Conservation (phyloP, 2,113 vertebrate genomes). For the Odontophorus gujanensis region DNA sequence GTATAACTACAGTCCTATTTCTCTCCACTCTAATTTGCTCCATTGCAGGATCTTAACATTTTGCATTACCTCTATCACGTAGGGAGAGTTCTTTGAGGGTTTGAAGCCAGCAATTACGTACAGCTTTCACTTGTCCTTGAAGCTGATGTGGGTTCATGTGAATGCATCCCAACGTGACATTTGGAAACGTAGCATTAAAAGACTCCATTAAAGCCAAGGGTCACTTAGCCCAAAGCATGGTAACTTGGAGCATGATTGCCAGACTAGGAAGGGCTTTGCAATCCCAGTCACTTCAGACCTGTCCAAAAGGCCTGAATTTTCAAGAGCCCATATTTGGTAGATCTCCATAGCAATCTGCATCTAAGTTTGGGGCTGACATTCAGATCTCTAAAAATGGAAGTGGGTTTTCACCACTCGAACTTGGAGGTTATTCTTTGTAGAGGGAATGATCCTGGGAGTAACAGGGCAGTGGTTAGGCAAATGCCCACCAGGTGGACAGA, state of each 20-base stretch:
- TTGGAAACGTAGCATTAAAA: neutral
- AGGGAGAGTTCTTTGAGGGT: neutral
- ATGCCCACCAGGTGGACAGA: neutral
- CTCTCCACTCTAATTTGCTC: neutral
- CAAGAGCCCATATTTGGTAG: constrained; percentile 50
- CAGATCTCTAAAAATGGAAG: constrained; percentile 51
- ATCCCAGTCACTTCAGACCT: constrained; percentile 21
- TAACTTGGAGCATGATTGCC: neutral
- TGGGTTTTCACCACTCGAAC: neutral
- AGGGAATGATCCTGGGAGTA: neutral
- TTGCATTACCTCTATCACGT: neutral
- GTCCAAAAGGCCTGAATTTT: constrained; percentile 8
- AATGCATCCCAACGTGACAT: neutral
- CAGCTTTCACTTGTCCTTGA: neutral
- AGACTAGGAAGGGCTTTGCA: neutral
- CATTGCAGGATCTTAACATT: neutral
- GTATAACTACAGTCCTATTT: constrained; percentile 22
- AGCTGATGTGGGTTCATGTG: neutral
- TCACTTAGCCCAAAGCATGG: neutral
- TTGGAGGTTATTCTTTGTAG: neutral
- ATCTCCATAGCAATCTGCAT: constrained; percentile 25
- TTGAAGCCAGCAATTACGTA: neutral
- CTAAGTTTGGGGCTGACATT: neutral
- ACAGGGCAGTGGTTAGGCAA: neutral
- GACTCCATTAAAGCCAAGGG: neutral